phyloP scores from a whole-genome alignment of 1,140 invertebrate species.

The Tetramorium simillimum region DNA sequence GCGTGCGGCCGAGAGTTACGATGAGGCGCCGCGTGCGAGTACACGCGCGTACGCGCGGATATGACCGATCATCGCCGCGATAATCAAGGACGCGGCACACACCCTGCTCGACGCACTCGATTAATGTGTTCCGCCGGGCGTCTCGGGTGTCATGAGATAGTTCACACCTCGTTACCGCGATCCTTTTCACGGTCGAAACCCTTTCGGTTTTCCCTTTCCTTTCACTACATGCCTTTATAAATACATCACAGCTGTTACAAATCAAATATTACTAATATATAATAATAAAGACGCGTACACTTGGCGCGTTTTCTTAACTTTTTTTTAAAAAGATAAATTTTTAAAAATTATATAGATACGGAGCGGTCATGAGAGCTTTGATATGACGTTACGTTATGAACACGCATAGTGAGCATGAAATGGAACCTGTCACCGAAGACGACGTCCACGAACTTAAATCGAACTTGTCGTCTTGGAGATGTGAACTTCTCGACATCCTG shows the following conservation, averaged over 20 bases:
- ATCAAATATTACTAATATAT: neutral
- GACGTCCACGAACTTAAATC: constrained; percentile 97
- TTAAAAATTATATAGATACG: constrained; percentile 87
- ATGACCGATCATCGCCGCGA: neutral
- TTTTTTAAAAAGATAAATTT: too few species aligned
- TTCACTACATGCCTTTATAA: neutral
- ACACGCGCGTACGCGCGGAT: neutral
- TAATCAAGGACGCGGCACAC: constrained; percentile 32
- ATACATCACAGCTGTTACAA: neutral
- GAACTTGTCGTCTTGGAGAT: constrained; percentile 93
- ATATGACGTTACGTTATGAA: constrained; percentile 94
- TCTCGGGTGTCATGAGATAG: constrained; percentile 79
- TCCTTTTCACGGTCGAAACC: neutral
- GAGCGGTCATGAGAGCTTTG: constrained; percentile 92
- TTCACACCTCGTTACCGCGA: constrained; percentile 77
- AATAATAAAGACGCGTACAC: constrained; percentile 86
- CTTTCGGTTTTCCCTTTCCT: neutral
- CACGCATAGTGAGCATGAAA: constrained; percentile 91
- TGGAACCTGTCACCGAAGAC: constrained; percentile 94
- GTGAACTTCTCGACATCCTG: constrained; percentile 94
- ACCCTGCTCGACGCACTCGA: constrained; percentile 59
- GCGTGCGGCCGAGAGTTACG: constrained; percentile 22
- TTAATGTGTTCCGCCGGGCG: constrained; percentile 69
- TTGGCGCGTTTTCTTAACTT: too few species aligned
- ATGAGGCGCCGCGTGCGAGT: constrained; percentile 17